Percentiles rank a stretch among this genome's conserved stretches.
Conservation (phyloP, 2,888 invertebrate genomes). For the Cylindroiulus punctatus region DNA sequence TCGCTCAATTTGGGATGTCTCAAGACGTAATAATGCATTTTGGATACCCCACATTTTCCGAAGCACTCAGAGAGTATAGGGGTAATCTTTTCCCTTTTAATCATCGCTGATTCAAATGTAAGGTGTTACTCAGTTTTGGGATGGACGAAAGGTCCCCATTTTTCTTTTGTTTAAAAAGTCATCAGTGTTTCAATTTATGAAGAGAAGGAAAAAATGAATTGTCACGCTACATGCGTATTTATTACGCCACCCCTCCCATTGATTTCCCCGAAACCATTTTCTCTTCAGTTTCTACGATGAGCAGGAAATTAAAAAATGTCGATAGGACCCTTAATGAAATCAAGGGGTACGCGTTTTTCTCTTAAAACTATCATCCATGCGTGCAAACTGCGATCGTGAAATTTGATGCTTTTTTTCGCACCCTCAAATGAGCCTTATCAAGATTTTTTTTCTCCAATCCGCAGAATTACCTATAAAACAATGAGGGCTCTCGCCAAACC, state of each 20-base stretch:
- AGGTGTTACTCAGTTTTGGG: not conserved
- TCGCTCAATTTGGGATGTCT: not conserved
- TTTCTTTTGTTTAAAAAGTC: conserved; percentile 1
- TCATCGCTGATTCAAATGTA: not conserved
- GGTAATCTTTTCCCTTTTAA: too few species aligned
- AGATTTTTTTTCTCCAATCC: not conserved
- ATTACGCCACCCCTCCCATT: not conserved
- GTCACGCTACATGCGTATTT: not conserved
- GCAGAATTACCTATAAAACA: not conserved
- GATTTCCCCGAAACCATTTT: not conserved
- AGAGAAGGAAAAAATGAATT: not conserved
- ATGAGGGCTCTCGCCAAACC: not conserved
- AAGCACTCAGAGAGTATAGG: not conserved
- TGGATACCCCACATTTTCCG: not conserved
- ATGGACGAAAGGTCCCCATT: conserved; percentile 1
- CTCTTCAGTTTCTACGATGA: conserved; percentile 1
- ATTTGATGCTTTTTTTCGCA: conserved; percentile 1
- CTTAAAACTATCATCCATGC: not conserved
- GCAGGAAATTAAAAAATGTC: conserved; percentile 1
- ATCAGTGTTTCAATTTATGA: not conserved
- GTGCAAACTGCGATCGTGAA: not conserved
- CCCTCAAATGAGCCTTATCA: not conserved
- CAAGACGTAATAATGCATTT: not conserved
- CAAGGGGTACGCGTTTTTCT: not conserved
- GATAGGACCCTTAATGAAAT: conserved; percentile 1